A percentile compares a stretch with the other conserved stretches of the same genome.
Conservation (phyloP, 2,113 vertebrate species). For the Ursus arctos region DNA sequence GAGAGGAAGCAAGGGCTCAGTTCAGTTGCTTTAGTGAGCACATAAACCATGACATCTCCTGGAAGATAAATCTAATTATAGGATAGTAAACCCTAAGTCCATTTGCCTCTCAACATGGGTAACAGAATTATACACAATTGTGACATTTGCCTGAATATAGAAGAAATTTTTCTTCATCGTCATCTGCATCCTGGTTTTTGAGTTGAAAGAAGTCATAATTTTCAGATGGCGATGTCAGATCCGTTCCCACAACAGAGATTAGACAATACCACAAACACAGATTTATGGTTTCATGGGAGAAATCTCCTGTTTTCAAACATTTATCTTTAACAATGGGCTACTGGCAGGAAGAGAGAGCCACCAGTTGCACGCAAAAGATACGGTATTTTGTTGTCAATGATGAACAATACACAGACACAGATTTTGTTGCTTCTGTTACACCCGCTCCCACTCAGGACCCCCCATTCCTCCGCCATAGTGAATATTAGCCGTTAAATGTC, state of each 20-base stretch:
- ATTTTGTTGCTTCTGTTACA: background rate
- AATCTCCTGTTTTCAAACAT: conserved; percentile 54
- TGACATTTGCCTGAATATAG: conserved; percentile 42
- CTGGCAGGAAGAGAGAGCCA: conserved; percentile 17
- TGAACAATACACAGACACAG: background rate
- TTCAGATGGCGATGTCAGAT: conserved; percentile 61
- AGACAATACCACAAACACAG: conserved; percentile 41
- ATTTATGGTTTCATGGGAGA: conserved; percentile 63
- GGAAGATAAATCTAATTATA: conserved; percentile 61
- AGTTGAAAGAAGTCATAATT: conserved; percentile 64
- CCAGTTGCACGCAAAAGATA: background rate
- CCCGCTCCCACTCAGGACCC: background rate
- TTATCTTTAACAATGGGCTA: conserved; percentile 71
- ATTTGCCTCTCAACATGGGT: conserved; percentile 29
- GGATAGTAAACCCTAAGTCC: conserved; percentile 46
- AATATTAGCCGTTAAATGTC: background rate
- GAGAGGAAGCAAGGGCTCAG: conserved; percentile 51
- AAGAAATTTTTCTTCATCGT: background rate
- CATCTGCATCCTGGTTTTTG: background rate
- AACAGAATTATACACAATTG: conserved; percentile 26
- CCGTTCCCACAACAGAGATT: conserved; percentile 29
- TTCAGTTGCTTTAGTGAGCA: conserved; percentile 34
- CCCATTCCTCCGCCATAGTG: fast-evolving
- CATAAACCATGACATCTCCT: conserved; percentile 48
- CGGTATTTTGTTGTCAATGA: background rate